Base-by-base conservation (phyloP, 1,140 invertebrate genomes). In the Penaeus vannamei region DNA sequence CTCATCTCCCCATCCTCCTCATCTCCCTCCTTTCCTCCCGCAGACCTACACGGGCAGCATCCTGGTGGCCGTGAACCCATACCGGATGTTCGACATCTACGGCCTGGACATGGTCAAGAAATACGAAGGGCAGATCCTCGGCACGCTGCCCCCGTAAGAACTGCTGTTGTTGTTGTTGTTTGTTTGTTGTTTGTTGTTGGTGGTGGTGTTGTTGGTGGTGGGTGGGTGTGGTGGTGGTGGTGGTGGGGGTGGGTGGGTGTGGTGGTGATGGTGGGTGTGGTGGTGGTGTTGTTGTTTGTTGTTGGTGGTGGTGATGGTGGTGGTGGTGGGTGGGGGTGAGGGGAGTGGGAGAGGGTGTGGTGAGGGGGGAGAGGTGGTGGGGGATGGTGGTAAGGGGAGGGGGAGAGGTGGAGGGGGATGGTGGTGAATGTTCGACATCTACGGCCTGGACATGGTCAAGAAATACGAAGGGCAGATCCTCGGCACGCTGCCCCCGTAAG, bases 401-500 rank as follows among this genome's bases (percentile, higher is more conserved):
- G n/a, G n/a, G n/a, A n/a, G n/a, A n/a, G n/a, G n/a, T n/a, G n/a
- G n/a, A n/a, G n/a, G n/a, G n/a, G n/a, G n/a, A n/a, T n/a, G n/a
- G n/a, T n/a, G n/a, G n/a, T n/a, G 97, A 93, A 98, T 98, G 95
- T 98, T 98, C 92, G 98, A 99, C 92, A 96, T 98, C 92, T 99
- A 99, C 92, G 98, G 97, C 8, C 93, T 99, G 90, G 97, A 99
- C 93, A 96, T 97, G 93, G 98, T 99, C 29, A 98, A 98, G 93
- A 96, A 97, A 92, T 99, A 98, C 93, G 97, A 96, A 93, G 97
- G 95, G 80, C 96, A 96, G 93, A 96, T 96, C 36, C 94, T 99
- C 76, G 98, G 98, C n/a, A 96, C 96, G 80, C 93, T 99, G 91
- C 97, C 98, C 81, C 98, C 98, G 94, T 91, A 80, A 90, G 89